Base-by-base conservation (phyloP, 2,113 vertebrate species). In the Saiga tatarica region DNA sequence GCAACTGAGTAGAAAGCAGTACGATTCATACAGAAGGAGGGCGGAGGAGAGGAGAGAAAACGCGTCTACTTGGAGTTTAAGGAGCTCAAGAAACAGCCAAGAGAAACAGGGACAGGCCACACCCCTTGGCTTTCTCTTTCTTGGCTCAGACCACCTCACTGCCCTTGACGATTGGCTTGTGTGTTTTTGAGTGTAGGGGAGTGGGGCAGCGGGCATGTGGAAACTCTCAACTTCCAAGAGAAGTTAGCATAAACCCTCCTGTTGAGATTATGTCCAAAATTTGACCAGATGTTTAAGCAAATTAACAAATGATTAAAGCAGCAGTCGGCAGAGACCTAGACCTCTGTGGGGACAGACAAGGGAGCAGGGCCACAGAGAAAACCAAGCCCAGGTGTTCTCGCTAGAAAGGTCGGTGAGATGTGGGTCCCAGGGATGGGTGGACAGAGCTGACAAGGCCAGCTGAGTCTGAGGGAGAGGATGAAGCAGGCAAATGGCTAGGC, bases 261-360 rank as follows among this genome's bases (percentile, higher is more conserved):
- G 42, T 95, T 97, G 92, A 97, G 96, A 96, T 90, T 95, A 96
- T 94, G 97, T 90, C 92, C 81, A 81, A 95, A 96, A 97, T 97
- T 93, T 96, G 97, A 96, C 96, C 98, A 97, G 97, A 98, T 97
- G 96, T 98, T 98, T 97, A 94, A 97, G 91, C 88, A 97, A 98
- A 98, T 98, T 97, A 98, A 92, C 96, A 98, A 97, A 97, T 98
- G 95, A 98, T 98, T 97, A 98, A 98, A 98, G 98, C 82, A 0
- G 76, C 95, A 39, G 67, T 95, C 85, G 2, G 95, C 95, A 57
- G 89, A 91, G 87, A 86, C 92, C 86, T 64, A 71, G 94, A 71
- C 42, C 57, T 71, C 85, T 87, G 76, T 96, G 87, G 94, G 87
- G 84, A 57, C 55, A 64, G 52, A 50, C 81, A 57, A 53, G 89